Evolutionary conservation across 1,140 invertebrate genomes (phyloP), one percentile per base, ranked within the genome.

Genomic region (Ylistrum balloti): DNA sequence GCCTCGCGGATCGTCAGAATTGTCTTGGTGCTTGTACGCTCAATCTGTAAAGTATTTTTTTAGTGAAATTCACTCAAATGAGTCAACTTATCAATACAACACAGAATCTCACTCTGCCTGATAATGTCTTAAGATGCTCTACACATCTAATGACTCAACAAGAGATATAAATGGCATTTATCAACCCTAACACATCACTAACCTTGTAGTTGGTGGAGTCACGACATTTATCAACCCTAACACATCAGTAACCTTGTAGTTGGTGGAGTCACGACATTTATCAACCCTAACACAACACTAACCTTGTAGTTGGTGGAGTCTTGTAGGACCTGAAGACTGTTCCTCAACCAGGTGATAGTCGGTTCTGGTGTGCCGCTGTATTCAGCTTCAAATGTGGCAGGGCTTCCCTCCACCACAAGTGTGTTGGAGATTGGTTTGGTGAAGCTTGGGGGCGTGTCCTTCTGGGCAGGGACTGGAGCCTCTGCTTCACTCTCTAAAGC

Each of bases 321-420:
- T 28, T 94, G 94, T 13, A 96, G 91, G 5, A 92, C 91, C 89
- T 95, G 95, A 95, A 98, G 98, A 95, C 99, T 98, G 96, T 99
- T 99, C 95, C 98, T 98, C 96, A 99, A 99, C 99, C 99, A 99
- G 97, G 99, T 99, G 10, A 99, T 98, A 96, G 99, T 99, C 17
- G 99, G 97, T 33, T 98, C 99, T 15, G 99, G 98, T 97, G 99
- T 99, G 34, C 99, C 99, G 90, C 99, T 98, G 56, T 99, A 97
- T 87, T 99, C 97, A 91, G 98, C 99, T 96, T 99, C 99, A 94
- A 99, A 99, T 97, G 99, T 98, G 89, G 98, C 99, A 41, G 98
- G 98, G 33, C 93, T 93, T 3, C 96, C 96, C 85, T 96, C 94
- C 15, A 93, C 93, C 0, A 96, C 94, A 38, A 96, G 93, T 2